Percentiles rank a stretch among this genome's conserved stretches.
phyloP scores from a whole-genome alignment of 2,888 invertebrate species.

The Agriotes lineatus region DNA sequence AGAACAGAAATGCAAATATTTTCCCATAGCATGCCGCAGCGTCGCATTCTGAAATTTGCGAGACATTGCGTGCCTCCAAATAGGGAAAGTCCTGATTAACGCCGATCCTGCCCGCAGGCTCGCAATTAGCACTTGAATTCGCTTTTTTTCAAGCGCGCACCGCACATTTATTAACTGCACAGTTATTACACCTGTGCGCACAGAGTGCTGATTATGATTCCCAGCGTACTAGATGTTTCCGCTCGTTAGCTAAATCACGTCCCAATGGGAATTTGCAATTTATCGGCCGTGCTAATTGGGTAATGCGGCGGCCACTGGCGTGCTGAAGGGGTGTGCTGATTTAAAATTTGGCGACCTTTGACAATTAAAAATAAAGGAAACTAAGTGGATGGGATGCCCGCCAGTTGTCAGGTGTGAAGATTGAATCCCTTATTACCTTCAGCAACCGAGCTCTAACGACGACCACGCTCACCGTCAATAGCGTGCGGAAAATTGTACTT shows the following conservation, averaged over 20 bases:
- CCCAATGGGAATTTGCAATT: neutral
- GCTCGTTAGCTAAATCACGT: neutral
- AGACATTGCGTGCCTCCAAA: neutral
- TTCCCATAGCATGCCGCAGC: slow-evolving; percentile 7
- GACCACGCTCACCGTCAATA: no score
- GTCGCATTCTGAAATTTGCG: neutral
- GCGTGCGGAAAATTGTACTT: no score
- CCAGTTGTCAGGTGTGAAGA: no score
- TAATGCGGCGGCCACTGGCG: no score
- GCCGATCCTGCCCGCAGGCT: neutral
- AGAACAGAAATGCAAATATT: neutral
- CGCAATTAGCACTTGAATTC: slow-evolving; percentile 2
- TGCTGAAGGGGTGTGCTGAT: no score
- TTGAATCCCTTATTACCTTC: no score
- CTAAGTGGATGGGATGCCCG: no score
- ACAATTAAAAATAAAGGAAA: no score
- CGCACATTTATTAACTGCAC: slow-evolving; percentile 3
- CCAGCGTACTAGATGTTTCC: slow-evolving; percentile 2
- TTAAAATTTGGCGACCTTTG: no score
- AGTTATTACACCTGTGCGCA: slow-evolving; percentile 10
- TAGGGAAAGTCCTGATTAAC: slow-evolving; percentile 9
- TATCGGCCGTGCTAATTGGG: neutral
- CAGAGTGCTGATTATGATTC: slow-evolving; percentile 3
- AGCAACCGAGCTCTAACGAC: no score
- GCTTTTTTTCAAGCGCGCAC: neutral